Evolutionary conservation across 1,140 invertebrate genomes (phyloP).

Genomic region (Grapholita molesta): DNA sequence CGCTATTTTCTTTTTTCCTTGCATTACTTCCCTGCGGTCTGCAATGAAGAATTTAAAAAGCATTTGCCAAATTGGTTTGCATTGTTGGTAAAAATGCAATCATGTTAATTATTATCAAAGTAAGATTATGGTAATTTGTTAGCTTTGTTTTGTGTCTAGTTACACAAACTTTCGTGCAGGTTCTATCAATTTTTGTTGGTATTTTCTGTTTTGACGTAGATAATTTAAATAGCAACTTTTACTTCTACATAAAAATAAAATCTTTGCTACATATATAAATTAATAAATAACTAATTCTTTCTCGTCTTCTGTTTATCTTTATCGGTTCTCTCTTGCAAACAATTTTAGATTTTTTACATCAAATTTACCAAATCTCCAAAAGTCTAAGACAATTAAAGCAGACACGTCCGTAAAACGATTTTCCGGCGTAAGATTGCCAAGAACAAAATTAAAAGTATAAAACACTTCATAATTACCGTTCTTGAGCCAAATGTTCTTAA

Average conservation of each 20-base stretch:
- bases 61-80: constrained; percentile 67
- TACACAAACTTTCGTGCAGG: neutral
- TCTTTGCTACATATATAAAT: neutral
- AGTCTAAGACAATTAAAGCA: constrained; percentile 5
- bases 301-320: no score
- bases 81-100: constrained; percentile 32
- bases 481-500: constrained; percentile 52
- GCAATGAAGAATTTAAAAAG: constrained; percentile 65
- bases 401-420: constrained; percentile 1
- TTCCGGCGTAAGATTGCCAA: constrained; percentile 30
- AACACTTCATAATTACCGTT: constrained; percentile 54
- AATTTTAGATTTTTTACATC: neutral
- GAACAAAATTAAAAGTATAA: constrained; percentile 60
- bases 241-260: no score
- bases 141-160: neutral
- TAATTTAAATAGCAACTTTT: neutral
- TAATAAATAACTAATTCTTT: neutral
- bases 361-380: neutral
- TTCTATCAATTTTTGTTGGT: neutral
- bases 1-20: constrained; percentile 48
- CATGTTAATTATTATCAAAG: constrained; percentile 9
- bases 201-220: neutral
- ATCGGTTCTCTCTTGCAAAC: neutral
- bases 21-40: constrained; percentile 51
- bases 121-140: neutral